These are phyloP conservation scores for Ceuthmochares aereus DNA, from an alignment of 2,113 vertebrate species.

Conservation along the genomic window DNA sequence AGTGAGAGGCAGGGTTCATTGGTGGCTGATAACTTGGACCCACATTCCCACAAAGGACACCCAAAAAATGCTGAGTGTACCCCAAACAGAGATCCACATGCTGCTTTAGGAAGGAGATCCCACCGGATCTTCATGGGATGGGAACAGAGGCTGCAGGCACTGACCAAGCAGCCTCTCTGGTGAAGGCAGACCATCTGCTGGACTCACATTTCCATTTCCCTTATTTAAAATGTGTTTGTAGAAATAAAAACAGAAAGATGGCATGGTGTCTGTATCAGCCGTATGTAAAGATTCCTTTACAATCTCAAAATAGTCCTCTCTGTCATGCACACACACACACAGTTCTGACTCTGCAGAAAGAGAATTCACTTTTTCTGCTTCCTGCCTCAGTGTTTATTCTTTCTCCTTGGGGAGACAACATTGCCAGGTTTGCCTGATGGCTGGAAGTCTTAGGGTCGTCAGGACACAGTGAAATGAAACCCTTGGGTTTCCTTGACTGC, in stretches of 20 bases:
- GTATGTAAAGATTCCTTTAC: not conserved
- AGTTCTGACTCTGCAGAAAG: accelerated
- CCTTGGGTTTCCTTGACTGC: not conserved
- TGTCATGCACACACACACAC: too few species aligned
- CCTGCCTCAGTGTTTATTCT: not conserved
- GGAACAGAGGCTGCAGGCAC: not conserved
- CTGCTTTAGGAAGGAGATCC: not conserved
- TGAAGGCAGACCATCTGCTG: not conserved
- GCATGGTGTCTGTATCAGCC: accelerated
- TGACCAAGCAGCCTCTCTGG: not conserved
- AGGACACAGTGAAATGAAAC: not conserved
- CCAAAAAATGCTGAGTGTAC: not conserved
- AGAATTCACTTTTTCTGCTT: not conserved
- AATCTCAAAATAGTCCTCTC: not conserved
- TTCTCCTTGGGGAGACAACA: not conserved
- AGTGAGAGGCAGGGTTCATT: too few species aligned
- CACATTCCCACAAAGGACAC: not conserved
- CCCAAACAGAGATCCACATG: accelerated
- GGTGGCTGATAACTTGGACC: not conserved
- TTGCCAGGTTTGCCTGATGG: not conserved
- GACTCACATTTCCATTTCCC: not conserved
- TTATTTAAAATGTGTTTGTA: not conserved
- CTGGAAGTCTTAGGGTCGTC: not conserved
- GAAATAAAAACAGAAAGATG: not conserved
- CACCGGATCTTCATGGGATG: not conserved